A percentile compares a stretch with the other conserved stretches of the same genome.
Conservation (phyloP, 2,888 invertebrate species). For the Eilema sororculum region DNA sequence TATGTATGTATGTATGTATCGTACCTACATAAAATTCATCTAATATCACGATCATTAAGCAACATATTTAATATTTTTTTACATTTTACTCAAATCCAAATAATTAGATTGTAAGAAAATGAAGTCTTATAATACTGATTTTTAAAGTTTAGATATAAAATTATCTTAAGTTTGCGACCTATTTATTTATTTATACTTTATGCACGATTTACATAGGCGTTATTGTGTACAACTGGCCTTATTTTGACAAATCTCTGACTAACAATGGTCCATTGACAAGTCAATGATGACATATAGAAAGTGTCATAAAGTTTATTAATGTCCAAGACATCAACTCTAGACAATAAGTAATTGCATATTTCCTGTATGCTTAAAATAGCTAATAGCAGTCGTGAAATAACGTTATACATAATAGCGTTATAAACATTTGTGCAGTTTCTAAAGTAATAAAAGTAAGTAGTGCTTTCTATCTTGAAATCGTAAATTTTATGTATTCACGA, state of each 20-base stretch:
- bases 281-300: not conserved
- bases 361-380: not conserved
- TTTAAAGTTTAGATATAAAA: not conserved
- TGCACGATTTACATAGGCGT: no score
- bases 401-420: not conserved
- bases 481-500: constrained; percentile 7
- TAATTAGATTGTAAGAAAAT: no score
- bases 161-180: no score
- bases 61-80: not conserved
- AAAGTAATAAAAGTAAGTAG: constrained; percentile 10
- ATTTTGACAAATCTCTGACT: not conserved
- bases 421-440: not conserved
- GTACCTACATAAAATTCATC: not conserved
- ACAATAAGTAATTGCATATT: not conserved
- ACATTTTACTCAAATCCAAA: not conserved
- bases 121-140: not conserved
- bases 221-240: constrained; percentile 1
- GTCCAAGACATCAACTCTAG: not conserved
- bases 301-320: not conserved
- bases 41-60: not conserved
- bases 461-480: not conserved
- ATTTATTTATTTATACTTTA: no score
- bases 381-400: constrained; percentile 4
- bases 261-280: not conserved
- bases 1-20: no score